Conservation (phyloP, 2,797 vertebrate genomes). For the Stomatorhinus walkeri region DNA sequence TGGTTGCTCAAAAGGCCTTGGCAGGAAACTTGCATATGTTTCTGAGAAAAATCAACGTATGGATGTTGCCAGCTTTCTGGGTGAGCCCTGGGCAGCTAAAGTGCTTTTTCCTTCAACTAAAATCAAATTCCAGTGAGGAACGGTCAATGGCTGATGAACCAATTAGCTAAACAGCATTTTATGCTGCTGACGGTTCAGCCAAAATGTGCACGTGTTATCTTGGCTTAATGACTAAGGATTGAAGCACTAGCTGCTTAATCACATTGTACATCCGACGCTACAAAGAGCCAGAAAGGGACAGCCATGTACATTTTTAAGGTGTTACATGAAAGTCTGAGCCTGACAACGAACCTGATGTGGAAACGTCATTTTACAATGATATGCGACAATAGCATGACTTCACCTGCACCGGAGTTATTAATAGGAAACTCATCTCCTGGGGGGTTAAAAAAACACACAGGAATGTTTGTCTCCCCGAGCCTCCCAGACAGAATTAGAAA, state of each 20-base stretch:
- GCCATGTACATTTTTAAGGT: background rate
- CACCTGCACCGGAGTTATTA: constrained; percentile 11
- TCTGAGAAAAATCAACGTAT: background rate
- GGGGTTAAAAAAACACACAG: background rate
- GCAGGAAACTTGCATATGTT: background rate
- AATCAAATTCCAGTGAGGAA: background rate
- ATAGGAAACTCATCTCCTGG: background rate
- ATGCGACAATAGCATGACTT: background rate
- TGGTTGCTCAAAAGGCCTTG: background rate
- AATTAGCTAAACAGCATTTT: background rate
- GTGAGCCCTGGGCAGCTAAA: background rate
- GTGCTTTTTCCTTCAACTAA: background rate
- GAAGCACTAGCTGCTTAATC: background rate
- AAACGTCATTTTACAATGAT: background rate
- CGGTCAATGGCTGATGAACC: background rate
- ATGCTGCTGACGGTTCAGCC: background rate
- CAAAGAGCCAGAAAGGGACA: background rate
- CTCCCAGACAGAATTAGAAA: constrained; percentile 20
- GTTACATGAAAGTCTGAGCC: background rate
- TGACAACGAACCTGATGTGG: background rate
- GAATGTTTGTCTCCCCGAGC: background rate
- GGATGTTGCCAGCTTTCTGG: background rate
- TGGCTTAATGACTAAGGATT: background rate
- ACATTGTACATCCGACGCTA: background rate
- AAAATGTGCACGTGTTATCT: background rate